Evolutionary conservation across 1,140 invertebrate species (phyloP).

Genomic region (Dendroctonus ponderosae): DNA sequence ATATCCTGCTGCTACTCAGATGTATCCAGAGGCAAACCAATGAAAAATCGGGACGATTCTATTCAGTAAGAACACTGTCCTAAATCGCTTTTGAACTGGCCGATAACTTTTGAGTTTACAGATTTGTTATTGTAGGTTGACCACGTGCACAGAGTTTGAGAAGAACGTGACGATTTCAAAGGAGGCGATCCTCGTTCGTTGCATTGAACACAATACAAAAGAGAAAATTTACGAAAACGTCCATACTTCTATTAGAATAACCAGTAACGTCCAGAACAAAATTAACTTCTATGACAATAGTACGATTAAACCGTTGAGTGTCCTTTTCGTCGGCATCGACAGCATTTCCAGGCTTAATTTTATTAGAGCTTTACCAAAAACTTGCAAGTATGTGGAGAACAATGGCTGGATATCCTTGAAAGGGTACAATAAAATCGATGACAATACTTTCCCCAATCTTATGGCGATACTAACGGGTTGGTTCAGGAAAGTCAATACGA

Average conservation of each 20-base stretch:
- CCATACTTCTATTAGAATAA: conserved; percentile 51
- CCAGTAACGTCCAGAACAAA: conserved; percentile 32
- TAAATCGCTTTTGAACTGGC: conserved; percentile 1
- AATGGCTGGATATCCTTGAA: conserved; percentile 54
- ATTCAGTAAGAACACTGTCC: conserved; percentile 34
- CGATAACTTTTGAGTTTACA: conserved; percentile 1
- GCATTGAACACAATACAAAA: conserved; percentile 43
- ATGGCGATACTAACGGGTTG: conserved; percentile 69
- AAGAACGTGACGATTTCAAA: conserved; percentile 48
- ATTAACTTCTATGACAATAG: conserved; percentile 18
- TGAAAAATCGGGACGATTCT: conserved; percentile 34
- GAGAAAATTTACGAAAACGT: conserved; percentile 56
- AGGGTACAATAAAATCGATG: conserved; percentile 69
- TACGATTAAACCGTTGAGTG: conserved; percentile 53
- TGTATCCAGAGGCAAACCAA: conserved; percentile 18
- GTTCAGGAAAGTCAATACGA: not conserved
- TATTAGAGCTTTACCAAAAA: conserved; percentile 72
- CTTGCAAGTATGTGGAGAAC: conserved; percentile 62
- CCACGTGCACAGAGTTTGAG: conserved; percentile 51
- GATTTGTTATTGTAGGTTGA: conserved; percentile 42
- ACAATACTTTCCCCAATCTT: conserved; percentile 81
- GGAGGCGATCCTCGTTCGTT: conserved; percentile 53
- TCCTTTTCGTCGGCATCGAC: conserved; percentile 78
- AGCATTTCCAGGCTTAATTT: conserved; percentile 78
- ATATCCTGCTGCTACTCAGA: conserved; percentile 38